Base-by-base conservation (phyloP, 2,888 invertebrate species). In the Plemyria rubiginata region DNA sequence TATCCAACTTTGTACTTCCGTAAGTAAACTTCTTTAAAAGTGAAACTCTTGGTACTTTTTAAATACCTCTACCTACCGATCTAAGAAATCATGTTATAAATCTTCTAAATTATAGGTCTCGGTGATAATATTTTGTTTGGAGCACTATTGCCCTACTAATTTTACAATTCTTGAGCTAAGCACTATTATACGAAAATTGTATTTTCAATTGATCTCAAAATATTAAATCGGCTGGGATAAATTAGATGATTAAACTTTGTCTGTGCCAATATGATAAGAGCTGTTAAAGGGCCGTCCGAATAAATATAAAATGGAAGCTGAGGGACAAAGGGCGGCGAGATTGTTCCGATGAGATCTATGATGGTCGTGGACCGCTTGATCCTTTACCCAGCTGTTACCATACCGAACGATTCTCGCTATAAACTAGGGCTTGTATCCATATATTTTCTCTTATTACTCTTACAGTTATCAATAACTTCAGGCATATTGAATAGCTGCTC, bases 221-320 rank as follows among this genome's bases (percentile, higher is more conserved):
- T 78, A 84, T 84, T 80, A 80, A 81, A 84, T 81, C 78, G 76
- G 80, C 72, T 75, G 73, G 74, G 70, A 78, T 76, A 82, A 85
- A 88, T 87, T 85, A 85, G 84, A 81, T 85, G 86, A 86, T 87
- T 87, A 85, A 84, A 84, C 80, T 79, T 78, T 75, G 81, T 78
- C 87, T 89, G 87, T 82, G 86, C 83, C 88, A 88, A 90, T 87
- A 86, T 79, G 90, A 91, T 90, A 90, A 90, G 85, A 83, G 81
- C 80, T 79, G 80, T 77, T 83, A 85, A 86, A 82, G 81, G 82
- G 76, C 74, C 74, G 75, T 72, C 72, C 75, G 71, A 78, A 76
- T 81, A 80, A 85, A 85, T 83, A 84, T 84, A 85, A 86, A 87
- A 84, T 85, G 84, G 80, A 84, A 86, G 85, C 84, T 81, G 77